These are phyloP conservation scores for Paramormyrops hopkinsi DNA, from an alignment of 2,797 vertebrate genomes.

Conservation along the genomic window DNA sequence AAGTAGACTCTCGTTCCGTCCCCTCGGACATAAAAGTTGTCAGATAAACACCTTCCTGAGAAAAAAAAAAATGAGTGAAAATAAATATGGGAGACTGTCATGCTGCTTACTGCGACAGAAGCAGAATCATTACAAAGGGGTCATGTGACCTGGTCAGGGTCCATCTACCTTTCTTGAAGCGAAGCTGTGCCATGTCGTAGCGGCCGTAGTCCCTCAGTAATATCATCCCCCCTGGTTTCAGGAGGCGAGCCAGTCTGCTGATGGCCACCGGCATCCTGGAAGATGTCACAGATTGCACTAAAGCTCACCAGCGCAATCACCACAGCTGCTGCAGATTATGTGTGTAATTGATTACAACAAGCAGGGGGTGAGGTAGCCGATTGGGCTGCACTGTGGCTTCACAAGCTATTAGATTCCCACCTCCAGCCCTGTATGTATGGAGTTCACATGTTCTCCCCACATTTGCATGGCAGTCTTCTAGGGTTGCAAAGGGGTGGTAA, in stretches of 20 bases:
- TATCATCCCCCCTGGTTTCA: slow-evolving; percentile 85
- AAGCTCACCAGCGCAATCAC: neutral
- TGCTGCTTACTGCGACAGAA: neutral
- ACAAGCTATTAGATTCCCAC: neutral
- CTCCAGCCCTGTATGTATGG: neutral
- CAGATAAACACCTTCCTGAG: slow-evolving; percentile 86
- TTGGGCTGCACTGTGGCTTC: neutral
- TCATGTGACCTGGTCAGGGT: neutral
- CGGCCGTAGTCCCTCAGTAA: slow-evolving; percentile 93
- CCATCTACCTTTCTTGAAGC: slow-evolving; percentile 86
- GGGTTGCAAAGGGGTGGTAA: neutral
- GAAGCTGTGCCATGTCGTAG: slow-evolving; percentile 92
- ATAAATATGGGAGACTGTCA: neutral
- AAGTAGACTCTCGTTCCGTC: slow-evolving; percentile 97
- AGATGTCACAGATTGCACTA: neutral
- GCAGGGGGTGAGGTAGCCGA: neutral
- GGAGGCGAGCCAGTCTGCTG: slow-evolving; percentile 67
- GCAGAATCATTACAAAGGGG: neutral
- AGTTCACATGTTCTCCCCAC: neutral
- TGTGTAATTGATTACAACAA: neutral
- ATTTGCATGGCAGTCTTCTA: neutral
- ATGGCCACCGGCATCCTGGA: slow-evolving; percentile 73
- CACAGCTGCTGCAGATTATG: neutral
- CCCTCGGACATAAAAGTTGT: slow-evolving; percentile 94
- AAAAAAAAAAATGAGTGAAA: neutral